Base-by-base conservation (phyloP, 1,140 invertebrate species). In the Yoshiicerus persimilis region DNA sequence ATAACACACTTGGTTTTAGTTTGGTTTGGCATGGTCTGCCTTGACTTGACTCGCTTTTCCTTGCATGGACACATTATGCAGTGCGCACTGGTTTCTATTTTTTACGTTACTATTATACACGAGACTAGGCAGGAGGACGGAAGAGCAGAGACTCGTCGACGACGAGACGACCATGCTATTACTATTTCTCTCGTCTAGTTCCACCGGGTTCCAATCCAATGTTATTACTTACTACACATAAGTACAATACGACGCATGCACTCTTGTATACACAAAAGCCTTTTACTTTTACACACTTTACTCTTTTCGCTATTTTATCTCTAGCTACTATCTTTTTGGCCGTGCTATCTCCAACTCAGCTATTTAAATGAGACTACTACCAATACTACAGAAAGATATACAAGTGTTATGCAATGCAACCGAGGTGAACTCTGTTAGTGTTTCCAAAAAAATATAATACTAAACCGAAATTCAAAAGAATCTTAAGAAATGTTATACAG, bases 51-150 rank as follows among this genome's bases (percentile, higher is more conserved):
- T n/a, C n/a, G n/a, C n/a, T 66, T 36, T n/a, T 6, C 30, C 30
- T 80, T 70, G 27, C 66, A 80, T 80, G 75, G 75, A 36, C 75
- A 80, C 34, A 80, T 80, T 80, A 80, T 80, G 75, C 32, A 80
- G 34, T 80, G 75, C 75, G 75, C 75, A 80, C 75, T 80, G 75
- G 34, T 36, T 36, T 80, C 75, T 80, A 80, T 80, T 80, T 80
- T 80, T 80, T 80, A n/a, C n/a, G n/a, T n/a, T n/a, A n/a, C 30
- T 38, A 30, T 36, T 38, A 80, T 47, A 41, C 39, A 47, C n/a
- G n/a, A n/a, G n/a, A n/a, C 0, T 34, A n/a, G 11, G 75, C 20
- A 16, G n/a, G 47, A 36, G 20, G 11, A 36, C 16, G 36, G 27
- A 77, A 77, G 20, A 32, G n/a, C 30, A 30, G 32, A 34, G 32